These are phyloP conservation scores for Zaprionus inermis DNA, from an alignment of 1,140 invertebrate species.

Conservation along the genomic window DNA sequence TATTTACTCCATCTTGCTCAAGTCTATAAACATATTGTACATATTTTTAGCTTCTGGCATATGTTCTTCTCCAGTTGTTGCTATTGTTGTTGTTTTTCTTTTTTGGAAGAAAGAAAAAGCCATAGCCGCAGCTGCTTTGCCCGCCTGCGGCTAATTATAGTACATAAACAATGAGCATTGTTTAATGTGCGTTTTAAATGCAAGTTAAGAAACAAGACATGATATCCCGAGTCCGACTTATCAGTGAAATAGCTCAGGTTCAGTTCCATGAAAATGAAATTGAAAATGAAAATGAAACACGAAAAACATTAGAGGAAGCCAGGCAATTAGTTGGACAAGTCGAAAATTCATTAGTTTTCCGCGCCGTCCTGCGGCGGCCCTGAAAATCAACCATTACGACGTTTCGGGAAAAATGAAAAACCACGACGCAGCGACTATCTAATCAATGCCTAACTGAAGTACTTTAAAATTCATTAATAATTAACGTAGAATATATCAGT, in stretches of 20 bases:
- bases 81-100: slow-evolving; percentile 36
- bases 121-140: slow-evolving; percentile 53
- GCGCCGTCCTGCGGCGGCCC: background rate
- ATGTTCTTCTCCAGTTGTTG: slow-evolving; percentile 56
- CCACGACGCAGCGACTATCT: background rate
- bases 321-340: background rate
- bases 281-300: background rate
- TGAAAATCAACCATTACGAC: background rate
- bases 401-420: background rate
- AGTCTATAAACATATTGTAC: slow-evolving; percentile 48
- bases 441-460: background rate
- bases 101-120: slow-evolving; percentile 23
- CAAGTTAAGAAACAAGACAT: slow-evolving; percentile 30
- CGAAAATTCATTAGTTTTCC: background rate
- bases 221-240: background rate
- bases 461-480: slow-evolving; percentile 32
- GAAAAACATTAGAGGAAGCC: background rate
- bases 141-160: slow-evolving; percentile 59
- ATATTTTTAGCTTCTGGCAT: slow-evolving; percentile 66
- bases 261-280: background rate
- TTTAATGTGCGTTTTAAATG: slow-evolving; percentile 51
- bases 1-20: slow-evolving; percentile 12
- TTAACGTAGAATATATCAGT: slow-evolving; percentile 22
- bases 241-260: background rate
- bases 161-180: slow-evolving; percentile 49